Base-by-base conservation (phyloP, 2,888 invertebrate species). In the Leptopilina drosophilae region DNA sequence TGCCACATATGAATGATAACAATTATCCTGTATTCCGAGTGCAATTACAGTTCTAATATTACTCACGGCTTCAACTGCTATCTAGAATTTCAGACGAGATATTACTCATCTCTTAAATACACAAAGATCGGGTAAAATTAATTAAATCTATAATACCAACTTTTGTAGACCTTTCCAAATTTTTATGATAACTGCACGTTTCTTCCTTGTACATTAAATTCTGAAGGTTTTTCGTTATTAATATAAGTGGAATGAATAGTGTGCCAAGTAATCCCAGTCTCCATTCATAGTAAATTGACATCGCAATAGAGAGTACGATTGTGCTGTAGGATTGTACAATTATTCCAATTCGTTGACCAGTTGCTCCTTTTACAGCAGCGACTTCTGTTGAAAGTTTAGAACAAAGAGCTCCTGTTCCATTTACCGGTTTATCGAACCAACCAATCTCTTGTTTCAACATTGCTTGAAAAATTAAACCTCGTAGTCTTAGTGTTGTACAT, bases 361-460 rank as follows among this genome's bases (percentile, higher is more conserved):
- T 96, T 93, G 96, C 96, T 86, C 96, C 97, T 93, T 97, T 96
- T 0, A 97, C 95, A 77, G 94, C 94, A 1, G 96, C 94, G 0
- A 96, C 95, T 92, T 97, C 97, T 0, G 95, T 95, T 0, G 96
- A 95, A 7, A 97, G 92, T 80, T 94, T 93, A 1, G 96, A 94
- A 86, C 96, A 96, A 0, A 97, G 92, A 3, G 96, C 95, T 0
- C 97, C 97, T 0, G 96, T 95, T 1, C 95, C 94, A 88, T 97
- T 96, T 64, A 93, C 92, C 83, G 95, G 94, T 82, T 95, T 93
- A 87, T 97, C 96, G 89, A 94, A 96, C 94, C 95, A 96, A 2
- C 94, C 95, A 80, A 96, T 93, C 89, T 96, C 96, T 91, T 96
- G 97, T 83, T 93, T 92, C 3, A 97, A 88, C 92, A 96, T 94